Conservation (phyloP, 2,888 invertebrate genomes). For the Aspidapion aeneum region DNA sequence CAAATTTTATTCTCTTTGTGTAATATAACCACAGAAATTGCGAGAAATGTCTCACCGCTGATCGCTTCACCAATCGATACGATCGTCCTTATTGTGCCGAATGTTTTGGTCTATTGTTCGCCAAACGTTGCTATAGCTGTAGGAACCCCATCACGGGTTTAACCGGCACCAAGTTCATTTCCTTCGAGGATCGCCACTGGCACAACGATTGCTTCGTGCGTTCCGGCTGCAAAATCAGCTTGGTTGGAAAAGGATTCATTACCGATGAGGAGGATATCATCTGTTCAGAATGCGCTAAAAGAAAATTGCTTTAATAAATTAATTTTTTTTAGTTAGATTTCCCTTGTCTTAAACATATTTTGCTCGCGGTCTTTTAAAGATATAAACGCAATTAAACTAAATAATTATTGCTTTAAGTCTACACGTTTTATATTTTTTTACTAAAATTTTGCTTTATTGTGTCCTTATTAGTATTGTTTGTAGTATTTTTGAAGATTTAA, state of each 20-base stretch:
- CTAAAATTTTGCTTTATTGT: too few species aligned
- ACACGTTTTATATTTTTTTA: too few species aligned
- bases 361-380: too few species aligned
- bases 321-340: too few species aligned
- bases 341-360: too few species aligned
- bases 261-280: slow-evolving; percentile 96
- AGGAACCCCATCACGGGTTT: slow-evolving; percentile 94
- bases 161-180: slow-evolving; percentile 78
- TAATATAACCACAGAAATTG: slow-evolving; percentile 97
- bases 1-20: too few species aligned
- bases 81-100: slow-evolving; percentile 99
- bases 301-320: slow-evolving; percentile 80
- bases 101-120: slow-evolving; percentile 98
- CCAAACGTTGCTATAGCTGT: slow-evolving; percentile 97
- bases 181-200: slow-evolving; percentile 98
- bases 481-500: too few species aligned
- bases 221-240: slow-evolving; percentile 89
- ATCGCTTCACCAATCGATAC: slow-evolving; percentile 96
- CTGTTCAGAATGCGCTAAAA: slow-evolving; percentile 99
- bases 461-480: too few species aligned
- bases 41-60: slow-evolving; percentile 92
- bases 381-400: too few species aligned
- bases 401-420: too few species aligned
- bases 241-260: slow-evolving; percentile 98
- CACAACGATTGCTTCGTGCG: slow-evolving; percentile 99